These are phyloP conservation scores for Musca vetustissima DNA, from an alignment of 1,140 invertebrate species.

Conservation along the genomic window DNA sequence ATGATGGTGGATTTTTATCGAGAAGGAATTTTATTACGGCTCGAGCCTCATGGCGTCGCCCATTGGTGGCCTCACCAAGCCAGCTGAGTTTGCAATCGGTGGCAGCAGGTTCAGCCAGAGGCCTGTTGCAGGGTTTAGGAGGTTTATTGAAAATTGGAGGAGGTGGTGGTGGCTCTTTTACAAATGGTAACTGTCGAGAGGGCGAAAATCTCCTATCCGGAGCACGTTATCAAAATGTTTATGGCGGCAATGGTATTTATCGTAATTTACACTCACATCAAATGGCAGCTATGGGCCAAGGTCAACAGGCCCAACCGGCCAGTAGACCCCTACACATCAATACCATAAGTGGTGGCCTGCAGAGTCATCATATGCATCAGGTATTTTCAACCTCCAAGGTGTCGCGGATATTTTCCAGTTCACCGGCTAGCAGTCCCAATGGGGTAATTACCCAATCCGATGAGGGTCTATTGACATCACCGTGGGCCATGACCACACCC, in stretches of 20 bases:
- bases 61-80: conserved; percentile 66
- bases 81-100: conserved; percentile 65
- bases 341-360: conserved; percentile 39
- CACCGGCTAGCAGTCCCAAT: conserved; percentile 59
- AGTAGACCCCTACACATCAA: conserved; percentile 50
- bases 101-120: conserved; percentile 47
- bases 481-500: conserved; percentile 60
- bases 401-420: conserved; percentile 67
- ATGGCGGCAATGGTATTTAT: conserved; percentile 43
- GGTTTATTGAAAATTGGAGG: conserved; percentile 42
- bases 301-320: conserved; percentile 27
- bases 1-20: conserved; percentile 80
- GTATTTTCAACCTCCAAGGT: conserved; percentile 57
- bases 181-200: neutral
- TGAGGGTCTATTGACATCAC: conserved; percentile 41
- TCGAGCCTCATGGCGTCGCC: conserved; percentile 68
- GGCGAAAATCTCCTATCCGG: conserved; percentile 30
- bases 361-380: conserved; percentile 31
- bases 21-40: conserved; percentile 52
- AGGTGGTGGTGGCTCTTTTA: neutral
- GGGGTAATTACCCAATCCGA: conserved; percentile 59
- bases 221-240: conserved; percentile 46
- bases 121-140: conserved; percentile 46
- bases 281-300: neutral
- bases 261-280: conserved; percentile 32